Evolutionary conservation across 2,888 invertebrate species (phyloP), one percentile per base, ranked within the genome.

Genomic region (Elegia similella): DNA sequence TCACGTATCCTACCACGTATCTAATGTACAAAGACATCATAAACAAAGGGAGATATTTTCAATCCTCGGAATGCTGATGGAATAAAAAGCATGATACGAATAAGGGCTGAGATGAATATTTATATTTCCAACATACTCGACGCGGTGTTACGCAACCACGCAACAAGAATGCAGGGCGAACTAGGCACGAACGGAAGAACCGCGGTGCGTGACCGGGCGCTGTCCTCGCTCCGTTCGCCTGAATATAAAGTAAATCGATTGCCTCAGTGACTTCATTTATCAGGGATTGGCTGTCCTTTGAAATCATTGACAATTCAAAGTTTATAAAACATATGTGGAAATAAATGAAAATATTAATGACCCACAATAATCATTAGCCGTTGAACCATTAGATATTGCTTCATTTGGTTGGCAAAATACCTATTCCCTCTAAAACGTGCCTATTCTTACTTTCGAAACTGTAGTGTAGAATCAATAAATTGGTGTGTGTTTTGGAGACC

Each of bases 141-240:
- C 6, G 29, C 32, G 32, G 32, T 15, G 32, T 48, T 48, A 48
- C 48, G 32, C 30, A 32, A 48, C 48, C 61, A 57, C 57, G 64
- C 70, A 67, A 67, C 78, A 80, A 74, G 72, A 80, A 82, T 82
- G 76, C 80, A 75, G 76, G 73, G 73, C 78, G 78, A 79, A 75
- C 76, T 70, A 70, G 68, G 70, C 76, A 77, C 73, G 76, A 73
- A 69, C 76, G 80, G 78, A 82, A 80, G 78, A 72, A 66, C 68
- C 64, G 64, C 64, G 65, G 76, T 75, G 84, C 84, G 83, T 86
- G 85, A 86, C 82, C 76, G 23, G 74, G 63, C 44, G 44, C 32
- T 72, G 75, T 74, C 76, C 73, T 54, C 54, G 54, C 66, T 71
- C 68, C 69, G 69, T 70, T 69, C 64, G 67, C 60, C 66, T 67